Evolutionary conservation across 37 sponge, comb jelly and placozoan genomes (phyloP).

Genomic region (Ephydatia muelleri): DNA sequence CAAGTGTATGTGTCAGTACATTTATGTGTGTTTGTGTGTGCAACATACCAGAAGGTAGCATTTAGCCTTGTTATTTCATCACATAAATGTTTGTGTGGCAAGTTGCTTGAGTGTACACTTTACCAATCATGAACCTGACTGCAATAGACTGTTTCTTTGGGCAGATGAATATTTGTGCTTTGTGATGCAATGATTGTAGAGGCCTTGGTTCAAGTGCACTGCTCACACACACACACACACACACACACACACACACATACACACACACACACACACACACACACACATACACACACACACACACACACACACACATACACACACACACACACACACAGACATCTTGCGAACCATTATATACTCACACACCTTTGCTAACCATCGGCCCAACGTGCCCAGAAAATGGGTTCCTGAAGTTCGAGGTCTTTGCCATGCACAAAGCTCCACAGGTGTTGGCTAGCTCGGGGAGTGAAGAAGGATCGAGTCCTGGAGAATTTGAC

Average conservation of each 20-base stretch:
- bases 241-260: slow-evolving; percentile 35
- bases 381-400: slow-evolving; percentile 9
- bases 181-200: too few species aligned
- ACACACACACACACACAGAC: slow-evolving; percentile 10
- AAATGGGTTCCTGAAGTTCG: slow-evolving; percentile 16
- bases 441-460: too few species aligned
- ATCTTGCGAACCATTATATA: slow-evolving; percentile 20
- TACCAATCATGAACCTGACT: too few species aligned
- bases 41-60: too few species aligned
- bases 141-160: too few species aligned
- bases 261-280: slow-evolving; percentile 25
- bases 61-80: too few species aligned
- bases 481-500: not conserved
- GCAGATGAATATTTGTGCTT: too few species aligned
- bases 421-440: slow-evolving; percentile 24
- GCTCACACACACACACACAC: slow-evolving; percentile 24
- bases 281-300: slow-evolving; percentile 21
- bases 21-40: too few species aligned
- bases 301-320: not conserved
- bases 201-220: too few species aligned
- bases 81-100: too few species aligned
- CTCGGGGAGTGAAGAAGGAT: not conserved
- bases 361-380: slow-evolving; percentile 28
- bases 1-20: too few species aligned
- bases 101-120: too few species aligned